These are phyloP conservation scores for Rhyacophila evoluta DNA, from an alignment of 2,888 invertebrate genomes.

Conservation along the genomic window DNA sequence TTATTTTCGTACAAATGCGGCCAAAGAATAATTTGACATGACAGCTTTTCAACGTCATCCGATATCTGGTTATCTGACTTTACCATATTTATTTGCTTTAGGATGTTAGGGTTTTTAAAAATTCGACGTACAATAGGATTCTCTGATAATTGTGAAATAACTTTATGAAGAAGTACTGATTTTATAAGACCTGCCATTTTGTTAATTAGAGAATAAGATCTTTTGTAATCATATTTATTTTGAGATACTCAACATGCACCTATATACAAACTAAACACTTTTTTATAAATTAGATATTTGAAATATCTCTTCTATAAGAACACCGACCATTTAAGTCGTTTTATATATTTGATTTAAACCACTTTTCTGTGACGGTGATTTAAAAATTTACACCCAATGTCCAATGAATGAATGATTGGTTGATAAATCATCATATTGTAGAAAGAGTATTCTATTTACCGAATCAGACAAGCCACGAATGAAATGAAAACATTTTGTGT, in stretches of 20 bases:
- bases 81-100: not conserved
- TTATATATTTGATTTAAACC: not conserved
- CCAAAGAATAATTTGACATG: not conserved
- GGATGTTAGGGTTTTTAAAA: not conserved
- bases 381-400: no score
- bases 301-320: not conserved
- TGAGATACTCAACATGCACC: not conserved
- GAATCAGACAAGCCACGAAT: no score
- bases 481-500: no score
- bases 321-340: not conserved
- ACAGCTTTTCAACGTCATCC: not conserved
- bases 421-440: no score
- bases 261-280: slow-evolving; percentile 19
- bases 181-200: slow-evolving; percentile 41
- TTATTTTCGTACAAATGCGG: not conserved
- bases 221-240: slow-evolving; percentile 17
- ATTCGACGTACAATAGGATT: not conserved
- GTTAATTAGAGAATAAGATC: slow-evolving; percentile 26
- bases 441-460: no score
- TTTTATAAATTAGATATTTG: not conserved
- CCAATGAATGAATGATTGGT: no score
- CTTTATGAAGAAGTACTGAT: slow-evolving; percentile 36
- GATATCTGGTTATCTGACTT: not conserved
- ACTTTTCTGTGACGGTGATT: no score
- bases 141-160: not conserved